phyloP scores from a whole-genome alignment of 2,797 vertebrate species.

The Acrossocheilus wenchowensis region DNA sequence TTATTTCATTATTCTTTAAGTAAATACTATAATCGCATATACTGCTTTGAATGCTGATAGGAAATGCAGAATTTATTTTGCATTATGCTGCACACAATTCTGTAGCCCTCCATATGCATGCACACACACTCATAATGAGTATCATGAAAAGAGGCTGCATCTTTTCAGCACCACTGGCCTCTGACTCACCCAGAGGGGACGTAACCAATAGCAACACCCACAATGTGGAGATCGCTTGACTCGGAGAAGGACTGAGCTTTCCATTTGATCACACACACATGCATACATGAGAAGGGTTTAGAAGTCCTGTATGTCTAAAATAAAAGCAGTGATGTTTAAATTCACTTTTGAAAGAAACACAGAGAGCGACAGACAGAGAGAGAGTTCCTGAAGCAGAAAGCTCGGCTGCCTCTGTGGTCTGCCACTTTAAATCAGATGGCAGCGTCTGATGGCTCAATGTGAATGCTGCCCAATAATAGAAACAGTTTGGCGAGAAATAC shows the following conservation, averaged over 20 bases:
- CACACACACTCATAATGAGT: conserved; percentile 9
- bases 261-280: conserved; percentile 19
- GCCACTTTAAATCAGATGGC: conserved; percentile 75
- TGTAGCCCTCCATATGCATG: not conserved
- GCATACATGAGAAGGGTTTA: conserved; percentile 12
- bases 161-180: conserved; percentile 57
- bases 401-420: conserved; percentile 72
- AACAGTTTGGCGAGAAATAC: conserved; percentile 63
- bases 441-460: conserved; percentile 77
- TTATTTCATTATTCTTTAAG: not conserved
- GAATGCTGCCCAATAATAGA: conserved; percentile 74
- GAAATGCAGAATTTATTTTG: conserved; percentile 15
- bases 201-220: conserved; percentile 59
- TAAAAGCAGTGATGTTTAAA: conserved; percentile 32
- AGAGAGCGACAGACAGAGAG: conserved; percentile 44
- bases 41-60: not conserved
- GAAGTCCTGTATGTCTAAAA: conserved; percentile 38
- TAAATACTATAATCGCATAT: not conserved
- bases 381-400: conserved; percentile 71
- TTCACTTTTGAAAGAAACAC: conserved; percentile 29
- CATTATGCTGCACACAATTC: not conserved
- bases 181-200: conserved; percentile 51
- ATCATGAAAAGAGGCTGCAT: conserved; percentile 45
- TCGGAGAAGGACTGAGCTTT: conserved; percentile 40
- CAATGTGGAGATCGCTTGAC: conserved; percentile 45